Conservation (phyloP, 2,113 vertebrate species). For the Vombatus ursinus region DNA sequence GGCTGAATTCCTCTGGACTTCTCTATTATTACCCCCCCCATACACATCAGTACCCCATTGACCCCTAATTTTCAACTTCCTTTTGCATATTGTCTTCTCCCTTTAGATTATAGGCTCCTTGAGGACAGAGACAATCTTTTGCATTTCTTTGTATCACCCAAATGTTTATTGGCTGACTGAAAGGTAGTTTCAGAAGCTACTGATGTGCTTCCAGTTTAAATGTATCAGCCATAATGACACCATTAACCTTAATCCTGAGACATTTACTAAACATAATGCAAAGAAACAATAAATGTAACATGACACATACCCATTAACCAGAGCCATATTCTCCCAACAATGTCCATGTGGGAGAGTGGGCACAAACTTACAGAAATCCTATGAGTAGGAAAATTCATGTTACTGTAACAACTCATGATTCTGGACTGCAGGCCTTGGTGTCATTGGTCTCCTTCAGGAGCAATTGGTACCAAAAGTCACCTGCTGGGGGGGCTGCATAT, state of each 20-base stretch:
- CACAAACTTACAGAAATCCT: not conserved
- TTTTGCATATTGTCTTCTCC: not conserved
- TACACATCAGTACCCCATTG: not conserved
- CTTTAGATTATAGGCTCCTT: not conserved
- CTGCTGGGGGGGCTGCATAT: not conserved
- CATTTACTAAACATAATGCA: not conserved
- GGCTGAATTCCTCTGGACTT: not conserved
- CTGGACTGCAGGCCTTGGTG: not conserved
- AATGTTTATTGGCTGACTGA: not conserved
- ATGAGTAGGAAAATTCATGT: not conserved
- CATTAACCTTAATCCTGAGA: not conserved
- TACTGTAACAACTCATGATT: not conserved
- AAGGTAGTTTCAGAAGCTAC: not conserved
- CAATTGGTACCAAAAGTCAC: not conserved
- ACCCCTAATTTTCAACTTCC: not conserved
- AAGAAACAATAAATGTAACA: not conserved
- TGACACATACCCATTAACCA: not conserved
- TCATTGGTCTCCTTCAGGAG: not conserved
- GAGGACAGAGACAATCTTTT: not conserved
- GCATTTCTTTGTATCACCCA: not conserved
- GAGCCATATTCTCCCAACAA: not conserved
- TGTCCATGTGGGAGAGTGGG: not conserved
- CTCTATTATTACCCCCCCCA: not conserved
- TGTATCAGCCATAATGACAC: not conserved
- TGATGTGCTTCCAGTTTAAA: not conserved